Percentiles rank a stretch among this genome's conserved stretches.
Evolutionary conservation across 2,113 vertebrate genomes (phyloP).

Genomic region (Corythoichthys intestinalis): DNA sequence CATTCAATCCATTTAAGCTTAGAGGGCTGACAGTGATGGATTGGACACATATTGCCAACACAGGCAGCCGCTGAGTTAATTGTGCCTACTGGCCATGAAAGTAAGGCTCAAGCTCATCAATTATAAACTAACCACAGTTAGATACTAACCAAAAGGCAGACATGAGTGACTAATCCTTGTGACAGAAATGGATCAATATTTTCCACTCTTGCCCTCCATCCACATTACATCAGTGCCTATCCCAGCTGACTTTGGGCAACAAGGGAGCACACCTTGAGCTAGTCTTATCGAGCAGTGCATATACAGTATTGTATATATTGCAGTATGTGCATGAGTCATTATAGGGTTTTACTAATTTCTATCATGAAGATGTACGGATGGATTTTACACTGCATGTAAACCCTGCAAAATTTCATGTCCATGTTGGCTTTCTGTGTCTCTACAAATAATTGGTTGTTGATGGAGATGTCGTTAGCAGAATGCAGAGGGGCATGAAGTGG

Average conservation of each 20-base stretch:
- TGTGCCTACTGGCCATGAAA: constrained; percentile 5
- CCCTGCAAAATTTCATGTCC: constrained; percentile 8
- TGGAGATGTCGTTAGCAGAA: constrained; percentile 6
- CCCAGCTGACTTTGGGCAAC: not conserved
- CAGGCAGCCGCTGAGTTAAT: not conserved
- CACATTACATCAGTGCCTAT: constrained; percentile 5
- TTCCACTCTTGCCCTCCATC: constrained; percentile 27
- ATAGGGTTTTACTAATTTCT: too few species aligned
- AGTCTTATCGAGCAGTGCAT: too few species aligned
- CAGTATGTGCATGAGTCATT: too few species aligned
- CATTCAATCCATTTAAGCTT: too few species aligned
- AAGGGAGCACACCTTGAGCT: too few species aligned
- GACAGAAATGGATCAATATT: constrained; percentile 46
- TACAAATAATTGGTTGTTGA: constrained; percentile 39
- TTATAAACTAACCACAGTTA: constrained; percentile 27
- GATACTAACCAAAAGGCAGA: constrained; percentile 30
- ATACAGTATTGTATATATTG: too few species aligned
- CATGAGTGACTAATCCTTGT: constrained; percentile 36
- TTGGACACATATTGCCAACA: too few species aligned
- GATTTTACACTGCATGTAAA: not conserved
- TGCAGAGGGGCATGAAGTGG: constrained; percentile 23
- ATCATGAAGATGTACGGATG: not conserved
- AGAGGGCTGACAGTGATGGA: too few species aligned
- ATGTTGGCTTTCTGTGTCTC: constrained; percentile 6
- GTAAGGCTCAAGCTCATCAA: constrained; percentile 19